Conservation (phyloP, 2,888 invertebrate genomes). For the Nephrotoma appendiculata region DNA sequence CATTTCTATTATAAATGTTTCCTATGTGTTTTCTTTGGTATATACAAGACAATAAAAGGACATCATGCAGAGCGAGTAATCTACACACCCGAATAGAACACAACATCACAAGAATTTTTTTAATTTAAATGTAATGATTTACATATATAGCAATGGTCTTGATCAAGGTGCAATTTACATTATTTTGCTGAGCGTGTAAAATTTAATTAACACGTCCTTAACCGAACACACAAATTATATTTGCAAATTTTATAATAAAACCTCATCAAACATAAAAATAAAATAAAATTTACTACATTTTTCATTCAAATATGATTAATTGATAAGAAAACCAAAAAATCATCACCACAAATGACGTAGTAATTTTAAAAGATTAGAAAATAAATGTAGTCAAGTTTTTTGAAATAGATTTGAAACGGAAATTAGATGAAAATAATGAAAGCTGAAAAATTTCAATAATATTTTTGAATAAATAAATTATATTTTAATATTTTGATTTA, state of each 20-base stretch:
- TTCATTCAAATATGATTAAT: background rate
- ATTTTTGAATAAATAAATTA: background rate
- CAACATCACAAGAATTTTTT: too few species aligned
- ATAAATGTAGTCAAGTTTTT: background rate
- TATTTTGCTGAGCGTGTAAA: background rate
- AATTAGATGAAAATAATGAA: background rate
- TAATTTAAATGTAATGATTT: too few species aligned
- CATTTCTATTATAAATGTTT: background rate
- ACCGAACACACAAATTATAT: background rate
- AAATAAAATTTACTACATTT: background rate
- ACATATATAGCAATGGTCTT: background rate
- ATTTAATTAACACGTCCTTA: background rate
- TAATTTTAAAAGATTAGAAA: background rate
- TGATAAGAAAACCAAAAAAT: background rate
- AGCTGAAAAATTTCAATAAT: background rate
- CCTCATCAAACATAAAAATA: background rate
- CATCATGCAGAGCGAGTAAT: background rate
- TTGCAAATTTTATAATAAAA: background rate
- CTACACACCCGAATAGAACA: background rate
- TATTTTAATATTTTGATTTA: background rate
- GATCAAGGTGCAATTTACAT: background rate
- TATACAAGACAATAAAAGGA: background rate
- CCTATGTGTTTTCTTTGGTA: background rate
- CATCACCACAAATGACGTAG: background rate
- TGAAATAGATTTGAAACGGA: background rate